phyloP scores from a whole-genome alignment of 2,888 invertebrate genomes.

The Celastrina argiolus region DNA sequence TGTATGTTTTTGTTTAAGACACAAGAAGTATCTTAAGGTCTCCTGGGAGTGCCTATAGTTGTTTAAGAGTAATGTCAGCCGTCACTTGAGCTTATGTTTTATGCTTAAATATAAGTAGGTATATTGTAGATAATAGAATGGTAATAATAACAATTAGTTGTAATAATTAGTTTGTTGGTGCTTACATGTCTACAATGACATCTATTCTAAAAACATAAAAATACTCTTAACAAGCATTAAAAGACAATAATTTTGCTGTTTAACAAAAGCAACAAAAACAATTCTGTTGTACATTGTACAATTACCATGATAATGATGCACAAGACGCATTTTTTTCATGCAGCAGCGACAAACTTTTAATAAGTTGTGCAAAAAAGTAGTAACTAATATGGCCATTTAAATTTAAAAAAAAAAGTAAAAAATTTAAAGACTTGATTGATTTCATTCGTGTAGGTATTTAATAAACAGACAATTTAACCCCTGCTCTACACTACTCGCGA shows the following conservation, averaged over 20 bases:
- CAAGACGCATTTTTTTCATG: not conserved
- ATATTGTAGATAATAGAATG: conserved; percentile 4
- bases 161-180: conserved; percentile 18
- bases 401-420: not conserved
- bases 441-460: not conserved
- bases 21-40: conserved; percentile 3
- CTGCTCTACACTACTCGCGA: too few species aligned
- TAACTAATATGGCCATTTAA: not conserved
- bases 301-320: not conserved
- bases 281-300: not conserved
- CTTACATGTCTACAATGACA: not conserved
- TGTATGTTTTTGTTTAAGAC: not conserved
- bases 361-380: not conserved
- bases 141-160: conserved; percentile 11
- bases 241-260: conserved; percentile 19
- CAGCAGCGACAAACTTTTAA: not conserved
- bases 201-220: conserved; percentile 9
- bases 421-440: not conserved
- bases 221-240: conserved; percentile 10
- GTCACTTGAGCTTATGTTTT: conserved; percentile 17
- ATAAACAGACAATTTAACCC: too few species aligned
- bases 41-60: conserved; percentile 15
- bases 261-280: not conserved
- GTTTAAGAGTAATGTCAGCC: conserved; percentile 10
- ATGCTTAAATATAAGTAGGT: conserved; percentile 11